Evolutionary conservation across 2,113 vertebrate species (phyloP), one percentile per base, ranked within the genome.

Genomic region (Mastomys coucha): DNA sequence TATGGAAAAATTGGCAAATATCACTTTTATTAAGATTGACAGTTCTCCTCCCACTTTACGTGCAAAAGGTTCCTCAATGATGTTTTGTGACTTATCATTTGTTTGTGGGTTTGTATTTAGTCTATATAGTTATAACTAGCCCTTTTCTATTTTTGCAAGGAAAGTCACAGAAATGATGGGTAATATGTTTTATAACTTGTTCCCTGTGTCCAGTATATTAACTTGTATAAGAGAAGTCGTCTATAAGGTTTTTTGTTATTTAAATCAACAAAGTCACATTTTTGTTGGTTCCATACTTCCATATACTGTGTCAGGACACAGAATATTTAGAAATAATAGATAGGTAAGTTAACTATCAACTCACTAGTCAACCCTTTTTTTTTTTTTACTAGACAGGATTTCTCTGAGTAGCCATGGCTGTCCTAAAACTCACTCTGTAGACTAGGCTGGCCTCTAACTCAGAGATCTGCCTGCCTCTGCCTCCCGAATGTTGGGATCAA

Each of bases 221-320:
- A 96, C 94, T 98, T 96, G 65, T 91, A 95, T 96, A 97, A 81
- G 12, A 91, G 93, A 95, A 97, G 60, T 97, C 86, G 93, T 97
- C 97, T 98, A 97, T 94, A 95, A 60, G 88, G 70, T 92, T 85
- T 85, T 97, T 89, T 97, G 19, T 58, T n/a, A 81, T 58, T 81
- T 58, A 98, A 98, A 97, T 95, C 91, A 98, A 98, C 75, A 91
- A 97, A 95, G 94, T 92, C 91, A 33, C 12, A 16, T 36, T 39
- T 88, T 97, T 97, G 98, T 96, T 98, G 97, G 97, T 98, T 91
- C 98, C 94, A 96, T 96, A 95, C 22, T 95, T n/a, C n/a, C 5
- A 45, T 45, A 45, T 45, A 45, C 45, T 45, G n/a, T 96, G 92
- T 80, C 70, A 98, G 86, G 91, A 96, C 94, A 93, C 82, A 97